Evolutionary conservation across 2,113 vertebrate genomes (phyloP).

Genomic region (Corydoras sp.): DNA sequence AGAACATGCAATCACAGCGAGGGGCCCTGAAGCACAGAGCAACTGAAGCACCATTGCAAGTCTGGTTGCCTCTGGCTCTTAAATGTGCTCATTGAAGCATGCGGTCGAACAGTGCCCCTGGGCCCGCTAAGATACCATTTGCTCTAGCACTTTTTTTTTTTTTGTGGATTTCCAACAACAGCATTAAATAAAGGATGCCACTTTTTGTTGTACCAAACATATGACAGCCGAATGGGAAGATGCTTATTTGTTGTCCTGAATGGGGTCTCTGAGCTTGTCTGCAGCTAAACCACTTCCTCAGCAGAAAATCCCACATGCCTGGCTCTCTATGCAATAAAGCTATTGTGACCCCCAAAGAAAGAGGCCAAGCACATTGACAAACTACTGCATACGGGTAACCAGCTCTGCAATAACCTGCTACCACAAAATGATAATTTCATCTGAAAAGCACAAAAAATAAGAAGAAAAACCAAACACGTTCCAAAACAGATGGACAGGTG

Average conservation of each 20-base stretch:
- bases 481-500: neutral
- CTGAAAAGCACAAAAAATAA: neutral
- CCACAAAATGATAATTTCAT: neutral
- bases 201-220: neutral
- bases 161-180: conserved; percentile 11
- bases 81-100: conserved; percentile 49
- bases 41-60: neutral
- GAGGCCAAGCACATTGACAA: neutral
- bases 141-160: neutral
- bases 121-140: neutral
- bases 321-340: neutral
- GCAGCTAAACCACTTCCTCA: conserved; percentile 5
- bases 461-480: neutral
- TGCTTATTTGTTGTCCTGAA: conserved; percentile 37
- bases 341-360: neutral
- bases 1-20: conserved; percentile 58
- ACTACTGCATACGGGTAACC: conserved; percentile 6
- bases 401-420: neutral
- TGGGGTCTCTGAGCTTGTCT: conserved; percentile 21
- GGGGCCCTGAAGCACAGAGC: conserved; percentile 41
- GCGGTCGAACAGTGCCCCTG: conserved; percentile 44
- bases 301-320: neutral
- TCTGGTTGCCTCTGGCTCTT: conserved; percentile 29
- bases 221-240: neutral
- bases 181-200: conserved; percentile 13